Conservation (phyloP, 2,113 vertebrate species). For the Microcebus ravelobensis region DNA sequence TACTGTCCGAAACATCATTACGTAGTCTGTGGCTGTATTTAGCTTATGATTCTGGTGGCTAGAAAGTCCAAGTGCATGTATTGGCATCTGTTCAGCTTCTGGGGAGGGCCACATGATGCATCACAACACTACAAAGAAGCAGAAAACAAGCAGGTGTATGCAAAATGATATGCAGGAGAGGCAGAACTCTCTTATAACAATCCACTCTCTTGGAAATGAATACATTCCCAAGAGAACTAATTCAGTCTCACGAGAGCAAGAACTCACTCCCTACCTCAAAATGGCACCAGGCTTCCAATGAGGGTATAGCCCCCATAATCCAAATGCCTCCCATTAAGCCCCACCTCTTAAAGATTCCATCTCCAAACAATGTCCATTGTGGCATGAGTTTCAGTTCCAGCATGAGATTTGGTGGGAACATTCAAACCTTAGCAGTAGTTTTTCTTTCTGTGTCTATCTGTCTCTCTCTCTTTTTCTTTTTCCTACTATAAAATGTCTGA, state of each 20-base stretch:
- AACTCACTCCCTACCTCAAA: background rate
- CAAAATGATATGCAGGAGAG: background rate
- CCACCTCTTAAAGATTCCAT: background rate
- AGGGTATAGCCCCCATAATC: background rate
- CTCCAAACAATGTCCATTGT: background rate
- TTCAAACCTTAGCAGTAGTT: background rate
- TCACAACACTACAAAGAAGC: background rate
- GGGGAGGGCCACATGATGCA: background rate
- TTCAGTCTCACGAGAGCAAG: background rate
- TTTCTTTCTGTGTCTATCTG: background rate
- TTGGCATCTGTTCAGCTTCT: background rate
- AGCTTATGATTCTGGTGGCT: background rate
- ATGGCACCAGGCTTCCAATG: background rate
- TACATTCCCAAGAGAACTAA: background rate
- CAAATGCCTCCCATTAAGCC: background rate
- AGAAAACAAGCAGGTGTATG: background rate
- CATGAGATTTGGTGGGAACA: background rate
- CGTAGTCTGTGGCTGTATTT: background rate
- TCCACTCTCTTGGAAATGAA: background rate
- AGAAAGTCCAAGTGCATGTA: background rate
- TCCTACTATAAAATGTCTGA: background rate
- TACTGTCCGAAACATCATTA: background rate
- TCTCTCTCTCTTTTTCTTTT: background rate
- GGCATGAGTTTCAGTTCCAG: background rate
- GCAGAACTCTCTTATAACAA: background rate